A percentile compares a stretch with the other conserved stretches of the same genome.
phyloP scores from a whole-genome alignment of 2,113 vertebrate species.

The Paratilapia polleni region DNA sequence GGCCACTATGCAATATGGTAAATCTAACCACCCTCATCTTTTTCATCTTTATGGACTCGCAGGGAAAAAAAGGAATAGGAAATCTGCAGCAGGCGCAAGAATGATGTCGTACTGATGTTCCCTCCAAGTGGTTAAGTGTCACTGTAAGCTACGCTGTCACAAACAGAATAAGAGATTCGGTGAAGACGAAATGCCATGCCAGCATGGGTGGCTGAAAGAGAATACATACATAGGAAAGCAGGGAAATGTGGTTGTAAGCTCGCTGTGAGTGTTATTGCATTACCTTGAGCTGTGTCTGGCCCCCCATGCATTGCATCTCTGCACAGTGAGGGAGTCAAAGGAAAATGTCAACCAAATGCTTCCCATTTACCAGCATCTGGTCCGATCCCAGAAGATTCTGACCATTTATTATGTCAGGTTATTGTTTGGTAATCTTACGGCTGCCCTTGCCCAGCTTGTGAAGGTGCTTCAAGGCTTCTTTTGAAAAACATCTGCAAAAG shows the following conservation, averaged over 20 bases:
- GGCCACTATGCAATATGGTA: background rate
- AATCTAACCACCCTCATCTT: constrained; percentile 25
- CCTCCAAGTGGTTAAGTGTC: constrained; percentile 53
- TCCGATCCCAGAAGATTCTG: constrained; percentile 26
- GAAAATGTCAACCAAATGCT: constrained; percentile 65
- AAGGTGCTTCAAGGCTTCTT: background rate
- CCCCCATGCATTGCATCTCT: background rate
- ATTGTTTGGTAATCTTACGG: constrained; percentile 52
- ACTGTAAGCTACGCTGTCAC: constrained; percentile 51
- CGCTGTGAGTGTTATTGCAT: constrained; percentile 38
- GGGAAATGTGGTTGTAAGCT: constrained; percentile 36
- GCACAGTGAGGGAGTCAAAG: constrained; percentile 33
- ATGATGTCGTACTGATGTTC: constrained; percentile 41
- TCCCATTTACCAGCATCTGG: constrained; percentile 50
- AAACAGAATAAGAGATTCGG: constrained; percentile 58
- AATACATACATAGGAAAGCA: constrained; percentile 68
- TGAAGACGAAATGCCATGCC: constrained; percentile 31
- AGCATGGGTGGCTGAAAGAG: constrained; percentile 42
- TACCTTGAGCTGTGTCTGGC: constrained; percentile 41
- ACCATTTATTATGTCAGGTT: constrained; percentile 52
- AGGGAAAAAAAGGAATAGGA: background rate
- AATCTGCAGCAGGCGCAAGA: constrained; percentile 1
- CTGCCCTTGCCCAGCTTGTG: background rate
- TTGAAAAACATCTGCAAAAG: constrained; percentile 22
- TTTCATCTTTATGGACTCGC: constrained; percentile 31